These are phyloP conservation scores for Omphaloscelis lunosa DNA, from an alignment of 2,888 invertebrate species.

Conservation along the genomic window DNA sequence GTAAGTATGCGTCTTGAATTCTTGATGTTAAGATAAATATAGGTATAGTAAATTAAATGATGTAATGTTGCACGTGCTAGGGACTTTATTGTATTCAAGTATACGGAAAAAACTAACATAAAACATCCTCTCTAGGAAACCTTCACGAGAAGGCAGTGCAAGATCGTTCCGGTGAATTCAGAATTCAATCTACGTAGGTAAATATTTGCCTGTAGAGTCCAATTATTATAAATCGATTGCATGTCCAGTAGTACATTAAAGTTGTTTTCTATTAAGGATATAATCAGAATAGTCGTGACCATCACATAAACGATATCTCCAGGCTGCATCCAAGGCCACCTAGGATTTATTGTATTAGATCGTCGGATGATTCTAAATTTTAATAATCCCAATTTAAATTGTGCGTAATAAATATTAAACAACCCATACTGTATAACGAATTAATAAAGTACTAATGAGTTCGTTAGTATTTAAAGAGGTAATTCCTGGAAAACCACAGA, in stretches of 20 bases:
- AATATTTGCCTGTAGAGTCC: slow-evolving; percentile 2
- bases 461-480: slow-evolving; percentile 26
- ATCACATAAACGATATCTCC: slow-evolving; percentile 36
- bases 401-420: slow-evolving; percentile 12
- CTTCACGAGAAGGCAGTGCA: background rate
- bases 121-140: background rate
- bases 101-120: background rate
- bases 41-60: background rate
- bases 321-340: slow-evolving; percentile 29
- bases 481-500: background rate
- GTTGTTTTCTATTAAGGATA: slow-evolving; percentile 34
- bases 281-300: slow-evolving; percentile 48
- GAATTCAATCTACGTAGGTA: background rate
- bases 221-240: slow-evolving; percentile 24
- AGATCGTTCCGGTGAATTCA: background rate
- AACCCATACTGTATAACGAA: slow-evolving; percentile 8
- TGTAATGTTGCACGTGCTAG: too few species aligned
- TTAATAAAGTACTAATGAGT: slow-evolving; percentile 33
- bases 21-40: slow-evolving; percentile 6
- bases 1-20: background rate
- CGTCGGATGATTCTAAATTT: slow-evolving; percentile 29
- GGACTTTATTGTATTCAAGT: background rate
- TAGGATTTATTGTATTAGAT: slow-evolving; percentile 26
- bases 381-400: slow-evolving; percentile 4
- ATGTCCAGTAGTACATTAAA: slow-evolving; percentile 30